Conservation (phyloP, 1,140 invertebrate genomes). For the Drosophila gunungcola region DNA sequence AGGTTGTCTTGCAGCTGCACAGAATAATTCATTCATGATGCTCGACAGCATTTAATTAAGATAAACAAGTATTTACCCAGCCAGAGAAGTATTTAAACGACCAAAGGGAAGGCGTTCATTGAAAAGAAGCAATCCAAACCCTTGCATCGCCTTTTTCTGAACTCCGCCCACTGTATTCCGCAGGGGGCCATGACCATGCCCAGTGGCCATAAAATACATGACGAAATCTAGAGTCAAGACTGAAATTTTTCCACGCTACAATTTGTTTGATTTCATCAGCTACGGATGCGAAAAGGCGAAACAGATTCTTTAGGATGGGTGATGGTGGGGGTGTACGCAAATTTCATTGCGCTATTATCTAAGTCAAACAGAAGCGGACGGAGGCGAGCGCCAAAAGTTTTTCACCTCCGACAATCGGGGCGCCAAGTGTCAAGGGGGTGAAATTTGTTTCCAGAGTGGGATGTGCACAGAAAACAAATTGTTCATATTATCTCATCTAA, state of each 20-base stretch:
- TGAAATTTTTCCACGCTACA: constrained; percentile 75
- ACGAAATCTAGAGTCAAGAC: constrained; percentile 44
- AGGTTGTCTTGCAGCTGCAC: constrained; percentile 7
- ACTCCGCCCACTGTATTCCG: constrained; percentile 12
- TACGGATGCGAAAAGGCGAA: not conserved
- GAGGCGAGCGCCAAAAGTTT: constrained; percentile 44
- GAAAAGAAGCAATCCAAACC: not conserved
- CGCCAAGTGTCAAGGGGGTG: constrained; percentile 26
- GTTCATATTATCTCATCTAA: not conserved
- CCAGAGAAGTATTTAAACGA: constrained; percentile 5
- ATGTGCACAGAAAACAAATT: not conserved
- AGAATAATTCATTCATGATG: constrained; percentile 25
- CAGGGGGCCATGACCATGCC: constrained; percentile 19
- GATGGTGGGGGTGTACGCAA: constrained; percentile 27
- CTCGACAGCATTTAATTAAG: constrained; percentile 23
- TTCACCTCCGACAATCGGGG: constrained; percentile 39
- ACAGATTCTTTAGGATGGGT: not conserved
- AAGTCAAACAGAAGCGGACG: constrained; percentile 63
- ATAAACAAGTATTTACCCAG: constrained; percentile 17
- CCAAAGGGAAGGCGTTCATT: constrained; percentile 1
- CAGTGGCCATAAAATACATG: constrained; percentile 54
- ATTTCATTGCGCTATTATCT: constrained; percentile 68
- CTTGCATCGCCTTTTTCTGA: not conserved
- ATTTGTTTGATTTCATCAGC: constrained; percentile 72
- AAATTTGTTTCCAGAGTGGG: not conserved